These are phyloP conservation scores for Phyllopteryx taeniolatus DNA, from an alignment of 2,113 vertebrate genomes.

Conservation along the genomic window DNA sequence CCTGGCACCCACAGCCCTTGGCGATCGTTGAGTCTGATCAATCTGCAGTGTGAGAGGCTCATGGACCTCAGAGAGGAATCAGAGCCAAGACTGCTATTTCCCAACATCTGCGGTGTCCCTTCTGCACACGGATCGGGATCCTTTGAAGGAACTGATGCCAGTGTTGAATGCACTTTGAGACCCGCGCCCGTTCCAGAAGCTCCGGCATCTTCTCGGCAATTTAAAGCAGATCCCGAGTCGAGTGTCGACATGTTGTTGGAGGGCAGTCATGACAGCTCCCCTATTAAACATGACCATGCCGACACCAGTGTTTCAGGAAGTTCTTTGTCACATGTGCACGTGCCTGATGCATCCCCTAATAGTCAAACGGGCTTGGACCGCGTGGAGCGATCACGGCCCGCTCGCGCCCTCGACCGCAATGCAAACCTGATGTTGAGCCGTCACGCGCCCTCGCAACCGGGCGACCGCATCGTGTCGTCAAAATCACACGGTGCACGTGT, in stretches of 20 bases:
- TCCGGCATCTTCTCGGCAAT: not conserved
- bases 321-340: slow-evolving; percentile 2
- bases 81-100: not conserved
- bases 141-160: not conserved
- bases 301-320: slow-evolving; percentile 1
- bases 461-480: not conserved
- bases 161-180: slow-evolving; percentile 3
- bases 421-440: slow-evolving; percentile 37
- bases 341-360: not conserved
- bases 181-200: not conserved
- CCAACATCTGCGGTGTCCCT: not conserved
- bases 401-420: slow-evolving; percentile 52
- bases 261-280: slow-evolving; percentile 4
- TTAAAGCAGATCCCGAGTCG: not conserved
- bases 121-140: not conserved
- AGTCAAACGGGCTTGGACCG: slow-evolving; percentile 10
- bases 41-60: slow-evolving; percentile 71
- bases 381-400: slow-evolving; percentile 16
- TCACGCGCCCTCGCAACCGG: not conserved
- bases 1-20: slow-evolving; percentile 47
- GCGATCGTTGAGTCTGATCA: slow-evolving; percentile 74
- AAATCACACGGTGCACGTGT: not conserved
- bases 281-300: slow-evolving; percentile 4
- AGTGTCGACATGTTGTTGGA: slow-evolving; percentile 7
- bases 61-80: slow-evolving; percentile 40